These are phyloP conservation scores for Macropis europaea DNA, from an alignment of 2,888 invertebrate genomes.

Conservation along the genomic window DNA sequence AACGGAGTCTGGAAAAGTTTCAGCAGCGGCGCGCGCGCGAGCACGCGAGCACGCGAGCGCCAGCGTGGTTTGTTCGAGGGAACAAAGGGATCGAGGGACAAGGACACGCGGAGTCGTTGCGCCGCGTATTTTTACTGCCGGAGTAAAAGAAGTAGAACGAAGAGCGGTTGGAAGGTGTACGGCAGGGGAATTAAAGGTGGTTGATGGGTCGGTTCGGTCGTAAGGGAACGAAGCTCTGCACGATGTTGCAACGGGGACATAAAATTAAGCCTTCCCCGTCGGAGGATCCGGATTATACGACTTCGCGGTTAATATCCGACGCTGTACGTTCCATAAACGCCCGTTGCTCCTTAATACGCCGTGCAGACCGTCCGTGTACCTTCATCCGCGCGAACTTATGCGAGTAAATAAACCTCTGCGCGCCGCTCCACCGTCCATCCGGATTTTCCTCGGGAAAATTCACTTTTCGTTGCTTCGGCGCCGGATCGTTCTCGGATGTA, in stretches of 20 bases:
- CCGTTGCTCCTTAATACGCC: constrained; percentile 14
- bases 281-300: constrained; percentile 34
- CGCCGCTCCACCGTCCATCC: too few relatives aligned
- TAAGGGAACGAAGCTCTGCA: neutral
- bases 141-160: neutral
- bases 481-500: too few relatives aligned
- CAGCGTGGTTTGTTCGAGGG: neutral
- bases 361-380: neutral
- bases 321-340: constrained; percentile 27
- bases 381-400: neutral
- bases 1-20: neutral
- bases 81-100: neutral
- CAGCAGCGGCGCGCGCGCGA: neutral
- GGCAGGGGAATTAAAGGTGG: constrained; percentile 5
- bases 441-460: too few relatives aligned
- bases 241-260: constrained; percentile 16
- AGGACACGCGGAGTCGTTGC: neutral
- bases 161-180: neutral
- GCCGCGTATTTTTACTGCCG: neutral
- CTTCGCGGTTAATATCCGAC: constrained; percentile 43
- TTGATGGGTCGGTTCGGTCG: constrained; percentile 16
- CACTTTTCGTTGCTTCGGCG: too few relatives aligned
- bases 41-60: neutral
- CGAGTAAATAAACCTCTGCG: neutral
- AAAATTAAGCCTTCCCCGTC: constrained; percentile 20